Conservation (phyloP, 2,113 vertebrate species). For the Cygnus buccinator region DNA sequence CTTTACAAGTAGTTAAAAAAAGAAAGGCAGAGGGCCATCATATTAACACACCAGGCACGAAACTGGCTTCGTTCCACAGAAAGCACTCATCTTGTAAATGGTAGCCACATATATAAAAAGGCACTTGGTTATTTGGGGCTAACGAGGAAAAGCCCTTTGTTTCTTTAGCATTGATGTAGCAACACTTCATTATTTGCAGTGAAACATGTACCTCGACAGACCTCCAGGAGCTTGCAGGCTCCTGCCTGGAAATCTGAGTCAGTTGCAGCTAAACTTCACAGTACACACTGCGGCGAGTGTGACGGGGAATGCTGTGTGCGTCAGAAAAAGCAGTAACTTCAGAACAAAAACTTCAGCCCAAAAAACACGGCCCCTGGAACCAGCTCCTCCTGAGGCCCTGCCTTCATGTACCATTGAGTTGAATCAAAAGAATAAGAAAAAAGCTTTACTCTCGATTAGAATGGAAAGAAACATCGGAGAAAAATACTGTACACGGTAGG, state of each 20-base stretch:
- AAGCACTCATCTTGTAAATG: conserved; percentile 40
- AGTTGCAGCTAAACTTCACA: neutral
- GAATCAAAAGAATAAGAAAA: neutral
- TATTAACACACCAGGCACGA: conserved; percentile 24
- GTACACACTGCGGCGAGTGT: neutral
- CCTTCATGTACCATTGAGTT: conserved; percentile 68
- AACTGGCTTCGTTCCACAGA: conserved; percentile 37
- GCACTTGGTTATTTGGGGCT: conserved; percentile 65
- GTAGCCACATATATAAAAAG: conserved; percentile 55
- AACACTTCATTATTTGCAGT: conserved; percentile 58
- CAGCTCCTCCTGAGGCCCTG: conserved; percentile 57
- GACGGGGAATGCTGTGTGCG: neutral
- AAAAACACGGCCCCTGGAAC: neutral
- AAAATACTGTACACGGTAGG: conserved; percentile 63
- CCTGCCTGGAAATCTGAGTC: conserved; percentile 5
- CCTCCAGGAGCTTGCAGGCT: neutral
- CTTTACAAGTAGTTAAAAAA: conserved; percentile 62
- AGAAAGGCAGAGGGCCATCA: conserved; percentile 49
- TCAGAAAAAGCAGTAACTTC: neutral
- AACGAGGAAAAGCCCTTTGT: conserved; percentile 26
- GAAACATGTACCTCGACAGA: conserved; percentile 52
- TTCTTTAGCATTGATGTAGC: conserved; percentile 30
- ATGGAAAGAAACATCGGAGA: neutral
- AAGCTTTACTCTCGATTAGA: conserved; percentile 14
- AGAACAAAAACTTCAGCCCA: conserved; percentile 42